Evolutionary conservation across 2,888 invertebrate species (phyloP), one percentile per base, ranked within the genome.

Genomic region (Macaria notata): DNA sequence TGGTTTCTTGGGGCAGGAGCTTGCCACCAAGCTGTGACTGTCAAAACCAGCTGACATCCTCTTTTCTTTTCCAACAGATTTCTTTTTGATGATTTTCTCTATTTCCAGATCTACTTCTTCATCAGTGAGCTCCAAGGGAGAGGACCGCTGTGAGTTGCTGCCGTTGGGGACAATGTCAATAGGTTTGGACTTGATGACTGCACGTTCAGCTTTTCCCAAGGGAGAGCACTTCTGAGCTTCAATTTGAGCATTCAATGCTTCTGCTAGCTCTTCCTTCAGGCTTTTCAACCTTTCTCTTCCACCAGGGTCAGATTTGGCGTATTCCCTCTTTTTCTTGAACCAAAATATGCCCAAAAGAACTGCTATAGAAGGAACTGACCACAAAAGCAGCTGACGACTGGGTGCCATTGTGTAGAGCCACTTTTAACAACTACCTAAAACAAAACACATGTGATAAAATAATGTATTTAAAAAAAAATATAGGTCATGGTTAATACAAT

Each of bases 281-380:
- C 78, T 87, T 84, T 89, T 92, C 75, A 88, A 81, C 70, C 76
- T 86, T 79, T 88, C 89, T 83, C 91, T 91, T 92, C 94, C 94
- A 76, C 95, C 95, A 68, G 94, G 94, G 94, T 95, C 95, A 94
- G 93, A 94, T 93, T 92, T 93, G 82, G 93, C 93, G 79, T 93
- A 93, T 84, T 94, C 93, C 90, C 95, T 94, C 92, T 94, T 95
- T 92, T 95, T 95, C 91, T 94, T 95, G 94, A 95, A 95, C 96
- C 96, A 96, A 82, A 94, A 94, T 83, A 96, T 94, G 73, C 95
- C 95, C 85, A 96, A 92, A 76, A 96, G 92, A 76, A 96, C 93
- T 75, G 95, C 96, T 91, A 96, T 93, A 75, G 95, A 95, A 81
- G 96, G 96, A 74, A 96, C 92, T 75, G 94, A 95, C 93, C 95